Evolutionary conservation across 2,797 vertebrate genomes (phyloP), one percentile per base, ranked within the genome.

Genomic region (Crocidura indochinensis): DNA sequence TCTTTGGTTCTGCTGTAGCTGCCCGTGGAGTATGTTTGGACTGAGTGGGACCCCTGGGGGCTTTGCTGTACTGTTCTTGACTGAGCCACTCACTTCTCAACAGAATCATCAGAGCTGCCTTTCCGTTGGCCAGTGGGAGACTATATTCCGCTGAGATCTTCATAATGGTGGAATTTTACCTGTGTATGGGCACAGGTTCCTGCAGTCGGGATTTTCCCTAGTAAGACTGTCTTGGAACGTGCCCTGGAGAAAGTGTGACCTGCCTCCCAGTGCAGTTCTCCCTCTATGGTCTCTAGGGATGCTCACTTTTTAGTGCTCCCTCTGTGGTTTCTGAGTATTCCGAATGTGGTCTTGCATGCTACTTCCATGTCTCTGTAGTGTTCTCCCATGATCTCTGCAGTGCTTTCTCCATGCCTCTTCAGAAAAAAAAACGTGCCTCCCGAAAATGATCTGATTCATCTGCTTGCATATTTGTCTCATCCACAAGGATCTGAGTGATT

Each of bases 221-320:
- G 38, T 26, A 87, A 91, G 68, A 68, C 19, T 68, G 51, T 27
- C 51, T 90, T 75, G 65, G 90, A 76, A 71, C 65, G 82, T 20
- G 74, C 49, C 56, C 93, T 74, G 87, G 91, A 87, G 72, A 91
- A 78, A 92, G 83, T 29, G 31, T 38, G 76, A 12, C 85, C 85
- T 2, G 9, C 56, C 56, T 51, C 80, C 80, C 79, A 2, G 38
- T 38, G 38, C 38, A 38, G 38, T 38, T 38, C 5, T 38, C 38
- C 38, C 38, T 38, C 38, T 38, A 5, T 38, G 38, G 38, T 38
- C 38, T 38, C 38, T 5, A 38, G 38, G 38, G 38, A 38, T 38
- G 38, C 38, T 38, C 38, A 38, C 38, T 38, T 38, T 38, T 2
- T 38, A 38, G 38, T 38, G 38, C 38, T 38, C 38, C 38, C 38